Evolutionary conservation across 2,797 vertebrate species (phyloP), one percentile per base, ranked within the genome.

Genomic region (Epinephelus awoara): DNA sequence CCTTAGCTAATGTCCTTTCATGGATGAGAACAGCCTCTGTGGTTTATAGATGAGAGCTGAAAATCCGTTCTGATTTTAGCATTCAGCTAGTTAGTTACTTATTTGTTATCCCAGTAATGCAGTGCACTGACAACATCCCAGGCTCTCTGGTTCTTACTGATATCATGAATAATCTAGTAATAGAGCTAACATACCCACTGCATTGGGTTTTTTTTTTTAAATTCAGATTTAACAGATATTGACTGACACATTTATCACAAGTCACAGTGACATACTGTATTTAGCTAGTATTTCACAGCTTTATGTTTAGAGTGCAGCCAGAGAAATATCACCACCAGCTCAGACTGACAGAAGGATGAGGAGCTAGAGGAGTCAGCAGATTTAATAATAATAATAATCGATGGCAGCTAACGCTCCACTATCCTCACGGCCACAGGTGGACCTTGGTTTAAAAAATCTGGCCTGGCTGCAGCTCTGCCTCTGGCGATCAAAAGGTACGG

Each of bases 381-480:
- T 50, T 52, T 34, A 29, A 55, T 23, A 23, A 23, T 23, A 23
- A 23, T 46, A 40, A 29, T 27, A 56, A 19, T 61, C 75, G 46
- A 67, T 67, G 62, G 50, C 59, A 46, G 27, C 46, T 46, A 13
- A n/a, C 25, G n/a, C 4, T 58, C 55, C n/a, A 38, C 18, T 55
- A 51, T 21, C 7, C 44, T 5, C 21, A 58, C 3, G 14, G 18
- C 29, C 6, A 11, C 29, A 14, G 8, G 17, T n/a, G 9, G 27
- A 57, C 15, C 13, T 11, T 25, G n/a, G 27, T 56, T 51, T 29
- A 29, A 7, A 29, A 34, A 34, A 34, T 34, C 34, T 34, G 34
- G 34, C 34, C 34, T 2, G 34, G 34, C 34, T 34, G 34, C 34
- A 34, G 34, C 34, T 34, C 34, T 34, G 34, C 34, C 34, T 34